Conservation (phyloP, 2,888 invertebrate genomes). For the Selenia dentaria region DNA sequence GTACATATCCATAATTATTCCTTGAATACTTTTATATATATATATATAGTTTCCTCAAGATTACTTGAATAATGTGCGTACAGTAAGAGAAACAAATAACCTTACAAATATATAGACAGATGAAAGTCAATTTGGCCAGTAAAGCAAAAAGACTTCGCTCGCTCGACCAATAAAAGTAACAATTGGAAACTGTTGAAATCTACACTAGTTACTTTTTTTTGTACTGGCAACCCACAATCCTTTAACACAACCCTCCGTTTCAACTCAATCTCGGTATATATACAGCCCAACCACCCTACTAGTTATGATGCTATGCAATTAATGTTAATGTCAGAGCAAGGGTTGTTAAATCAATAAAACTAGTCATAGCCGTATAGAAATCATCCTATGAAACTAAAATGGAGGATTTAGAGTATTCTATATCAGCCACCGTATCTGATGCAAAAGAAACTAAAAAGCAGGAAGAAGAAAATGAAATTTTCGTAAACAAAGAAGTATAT, state of each 20-base stretch:
- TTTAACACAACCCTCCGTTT: not conserved
- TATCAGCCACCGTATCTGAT: conserved; percentile 1
- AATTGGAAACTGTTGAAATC: too few species aligned
- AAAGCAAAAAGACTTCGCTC: too few species aligned
- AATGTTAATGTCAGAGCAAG: conserved; percentile 10
- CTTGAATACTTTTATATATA: too few species aligned
- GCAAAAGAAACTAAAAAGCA: conserved; percentile 18
- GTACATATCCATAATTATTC: too few species aligned
- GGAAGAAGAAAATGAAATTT: conserved; percentile 29
- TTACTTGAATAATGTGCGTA: too few species aligned
- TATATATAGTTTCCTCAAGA: too few species aligned
- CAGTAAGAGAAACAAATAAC: too few species aligned
- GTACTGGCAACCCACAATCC: conserved; percentile 1
- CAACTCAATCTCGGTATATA: too few species aligned
- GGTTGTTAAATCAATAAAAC: conserved; percentile 21
- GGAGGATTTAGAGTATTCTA: conserved; percentile 6
- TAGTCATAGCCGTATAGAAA: not conserved
- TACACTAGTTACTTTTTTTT: too few species aligned
- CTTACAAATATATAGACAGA: too few species aligned
- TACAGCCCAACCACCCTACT: not conserved
- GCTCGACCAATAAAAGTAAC: too few species aligned
- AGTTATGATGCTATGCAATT: conserved; percentile 13
- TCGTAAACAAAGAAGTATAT: conserved; percentile 41
- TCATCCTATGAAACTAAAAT: conserved; percentile 3
- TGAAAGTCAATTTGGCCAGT: too few species aligned